Evolutionary conservation across 2,797 vertebrate species (phyloP), one percentile per base, ranked within the genome.

Genomic region (Myotis vivesi): DNA sequence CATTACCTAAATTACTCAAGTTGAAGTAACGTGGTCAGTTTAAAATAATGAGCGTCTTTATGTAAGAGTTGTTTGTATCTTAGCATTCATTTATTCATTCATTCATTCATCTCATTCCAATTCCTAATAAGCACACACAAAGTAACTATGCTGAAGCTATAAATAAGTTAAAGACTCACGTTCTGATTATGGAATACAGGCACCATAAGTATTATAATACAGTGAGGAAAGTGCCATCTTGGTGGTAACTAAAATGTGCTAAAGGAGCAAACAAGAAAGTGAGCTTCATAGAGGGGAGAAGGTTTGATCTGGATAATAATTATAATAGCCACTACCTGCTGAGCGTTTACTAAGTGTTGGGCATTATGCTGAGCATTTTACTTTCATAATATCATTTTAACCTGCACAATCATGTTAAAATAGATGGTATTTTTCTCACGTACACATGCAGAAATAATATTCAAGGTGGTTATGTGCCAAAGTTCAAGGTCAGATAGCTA

Each of bases 361-460:
- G 9, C 3, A 87, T 53, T 71, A 0, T 79, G 25, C 7, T 69
- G 23, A 72, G 20, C 30, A 91, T 89, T 85, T 94, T 79, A 77
- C 33, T 59, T 92, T 89, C 33, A 57, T 64, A 55, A 55, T 49
- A 30, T 93, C 30, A 82, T 68, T 85, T 93, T 89, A 72, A 91
- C 86, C 30, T 10, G 72, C 87, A 84, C 25, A 87, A 59, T 41
- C 51, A 4, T 66, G 1, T 75, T 86, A 22, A 86, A 30, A 5
- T 81, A 33, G 16, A 20, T 68, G 19, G 3, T 38, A 68, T 89
- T 72, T 93, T 86, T 77, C 49, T 79, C 38, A 6, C 44, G 41
- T 66, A 82, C 6, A 92, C 11, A 66, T 79, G 5, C 3, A 44
- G 51, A 93, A 79, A 30, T 33, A 83, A 69, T 44, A 57, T 28